phyloP scores from a whole-genome alignment of 2,113 vertebrate genomes.

The Platysteira castanea region DNA sequence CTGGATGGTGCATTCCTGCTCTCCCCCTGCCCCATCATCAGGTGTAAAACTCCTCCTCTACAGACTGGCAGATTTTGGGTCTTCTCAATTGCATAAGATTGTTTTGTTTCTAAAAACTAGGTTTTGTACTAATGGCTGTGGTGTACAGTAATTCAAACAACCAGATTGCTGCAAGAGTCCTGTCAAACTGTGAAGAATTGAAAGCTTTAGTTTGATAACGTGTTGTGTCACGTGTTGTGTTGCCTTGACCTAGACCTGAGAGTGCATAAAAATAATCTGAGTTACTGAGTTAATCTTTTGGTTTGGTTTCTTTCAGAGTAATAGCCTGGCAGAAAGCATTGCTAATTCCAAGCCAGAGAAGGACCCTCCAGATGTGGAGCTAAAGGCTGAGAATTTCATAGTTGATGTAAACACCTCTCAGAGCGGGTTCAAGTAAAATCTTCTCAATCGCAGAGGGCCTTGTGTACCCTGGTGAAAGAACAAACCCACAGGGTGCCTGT shows the following conservation, averaged over 20 bases:
- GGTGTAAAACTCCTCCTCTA: not conserved
- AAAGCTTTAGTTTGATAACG: not conserved
- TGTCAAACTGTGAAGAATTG: not conserved
- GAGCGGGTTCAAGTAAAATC: not conserved
- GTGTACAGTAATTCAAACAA: not conserved
- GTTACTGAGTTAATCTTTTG: not conserved
- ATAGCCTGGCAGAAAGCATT: constrained; percentile 67
- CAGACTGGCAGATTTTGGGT: not conserved
- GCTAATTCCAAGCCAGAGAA: constrained; percentile 66
- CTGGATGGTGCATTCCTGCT: not conserved
- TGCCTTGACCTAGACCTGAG: not conserved
- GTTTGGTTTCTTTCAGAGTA: constrained; percentile 56
- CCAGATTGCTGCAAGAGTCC: not conserved
- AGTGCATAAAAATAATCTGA: not conserved
- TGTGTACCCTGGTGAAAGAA: not conserved
- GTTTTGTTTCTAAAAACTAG: not conserved
- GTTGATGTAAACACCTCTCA: constrained; percentile 77
- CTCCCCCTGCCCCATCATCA: not conserved
- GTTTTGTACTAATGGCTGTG: not conserved
- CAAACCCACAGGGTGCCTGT: not conserved
- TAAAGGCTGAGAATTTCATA: constrained; percentile 84
- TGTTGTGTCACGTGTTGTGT: fast-evolving
- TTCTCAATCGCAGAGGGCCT: not conserved
- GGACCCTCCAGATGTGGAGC: not conserved
- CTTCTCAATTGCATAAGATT: not conserved